phyloP scores from a whole-genome alignment of 1,140 invertebrate species.

The Drosophila fuyamai region DNA sequence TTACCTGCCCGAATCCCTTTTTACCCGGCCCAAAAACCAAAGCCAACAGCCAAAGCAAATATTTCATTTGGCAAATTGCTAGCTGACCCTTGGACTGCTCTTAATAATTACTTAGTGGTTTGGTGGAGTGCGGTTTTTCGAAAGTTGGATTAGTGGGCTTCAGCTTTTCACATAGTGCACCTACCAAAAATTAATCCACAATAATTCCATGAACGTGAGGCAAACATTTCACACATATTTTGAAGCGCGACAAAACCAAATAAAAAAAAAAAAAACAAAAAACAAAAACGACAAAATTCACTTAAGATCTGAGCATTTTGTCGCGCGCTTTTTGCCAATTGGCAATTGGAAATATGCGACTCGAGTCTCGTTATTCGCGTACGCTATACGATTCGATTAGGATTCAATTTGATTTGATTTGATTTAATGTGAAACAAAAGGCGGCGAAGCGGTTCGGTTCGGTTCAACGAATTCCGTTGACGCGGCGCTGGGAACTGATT shows the following conservation, averaged over 20 bases:
- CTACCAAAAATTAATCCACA: conserved; percentile 40
- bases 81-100: conserved; percentile 17
- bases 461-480: conserved; percentile 46
- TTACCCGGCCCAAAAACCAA: not conserved
- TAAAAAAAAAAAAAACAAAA: not conserved
- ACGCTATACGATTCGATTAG: conserved; percentile 22
- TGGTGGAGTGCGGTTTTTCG: not conserved
- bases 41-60: conserved; percentile 7
- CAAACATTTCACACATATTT: conserved; percentile 48
- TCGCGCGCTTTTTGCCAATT: not conserved
- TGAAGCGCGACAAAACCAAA: conserved; percentile 7
- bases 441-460: not conserved
- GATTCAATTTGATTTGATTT: conserved; percentile 29
- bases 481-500: conserved; percentile 69
- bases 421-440: conserved; percentile 26
- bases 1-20: conserved; percentile 14
- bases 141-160: not conserved
- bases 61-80: conserved; percentile 40
- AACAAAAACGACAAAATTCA: not conserved
- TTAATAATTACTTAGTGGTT: conserved; percentile 35
- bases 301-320: conserved; percentile 4
- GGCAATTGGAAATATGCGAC: conserved; percentile 2
- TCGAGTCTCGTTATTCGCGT: conserved; percentile 1
- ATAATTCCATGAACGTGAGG: conserved; percentile 38
- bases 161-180: not conserved